A percentile compares a stretch with the other conserved stretches of the same genome.
Conservation (phyloP, 2,113 vertebrate species). For the Centropus unirufus region DNA sequence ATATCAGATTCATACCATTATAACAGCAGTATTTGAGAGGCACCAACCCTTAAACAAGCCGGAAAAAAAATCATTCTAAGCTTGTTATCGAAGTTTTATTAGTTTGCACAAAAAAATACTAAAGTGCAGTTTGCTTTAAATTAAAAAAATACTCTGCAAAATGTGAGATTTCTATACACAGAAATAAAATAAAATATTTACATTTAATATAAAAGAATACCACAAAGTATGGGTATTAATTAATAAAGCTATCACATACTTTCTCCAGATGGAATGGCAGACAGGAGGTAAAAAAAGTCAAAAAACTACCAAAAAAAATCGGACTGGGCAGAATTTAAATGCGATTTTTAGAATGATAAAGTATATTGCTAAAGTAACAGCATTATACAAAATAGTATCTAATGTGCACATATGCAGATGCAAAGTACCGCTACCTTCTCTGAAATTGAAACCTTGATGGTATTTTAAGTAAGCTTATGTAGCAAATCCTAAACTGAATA, state of each 20-base stretch:
- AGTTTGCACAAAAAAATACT: neutral
- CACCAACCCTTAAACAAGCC: neutral
- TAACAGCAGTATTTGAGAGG: neutral
- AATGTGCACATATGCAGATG: neutral
- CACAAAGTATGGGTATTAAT: neutral
- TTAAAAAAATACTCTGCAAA: neutral
- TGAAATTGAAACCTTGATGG: neutral
- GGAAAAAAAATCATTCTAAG: neutral
- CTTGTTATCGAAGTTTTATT: neutral
- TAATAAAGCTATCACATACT: neutral
- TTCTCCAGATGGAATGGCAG: neutral
- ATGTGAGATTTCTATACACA: neutral
- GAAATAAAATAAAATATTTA: neutral
- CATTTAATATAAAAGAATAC: neutral
- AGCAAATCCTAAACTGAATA: neutral
- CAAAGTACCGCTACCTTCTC: neutral
- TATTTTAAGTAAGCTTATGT: neutral
- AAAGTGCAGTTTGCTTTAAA: neutral
- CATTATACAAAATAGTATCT: neutral
- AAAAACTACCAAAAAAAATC: neutral
- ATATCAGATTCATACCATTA: neutral
- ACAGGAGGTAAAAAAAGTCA: neutral
- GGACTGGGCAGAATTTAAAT: neutral
- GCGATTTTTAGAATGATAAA: neutral
- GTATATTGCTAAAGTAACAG: neutral